Evolutionary conservation across 2,888 invertebrate species (phyloP).

Genomic region (Choreutis nemorana): DNA sequence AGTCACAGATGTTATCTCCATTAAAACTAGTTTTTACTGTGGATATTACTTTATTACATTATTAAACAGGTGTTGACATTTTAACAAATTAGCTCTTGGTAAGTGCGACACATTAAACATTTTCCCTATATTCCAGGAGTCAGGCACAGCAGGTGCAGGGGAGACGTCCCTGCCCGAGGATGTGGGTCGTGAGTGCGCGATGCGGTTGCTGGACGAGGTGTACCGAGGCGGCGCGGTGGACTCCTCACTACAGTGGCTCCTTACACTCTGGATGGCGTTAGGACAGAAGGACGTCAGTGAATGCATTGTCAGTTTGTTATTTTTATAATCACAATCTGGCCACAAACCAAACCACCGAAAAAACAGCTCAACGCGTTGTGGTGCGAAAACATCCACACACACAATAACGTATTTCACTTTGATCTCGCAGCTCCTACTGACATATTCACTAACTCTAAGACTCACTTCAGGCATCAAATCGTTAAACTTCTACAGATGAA

Average conservation of each 20-base stretch:
- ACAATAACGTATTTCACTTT: too few species aligned
- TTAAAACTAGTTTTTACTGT: too few species aligned
- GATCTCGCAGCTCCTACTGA: background rate
- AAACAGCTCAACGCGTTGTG: background rate
- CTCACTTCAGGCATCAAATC: too few species aligned
- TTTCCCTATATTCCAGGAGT: conserved; percentile 53
- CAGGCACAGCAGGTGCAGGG: conserved; percentile 43
- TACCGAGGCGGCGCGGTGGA: conserved; percentile 92
- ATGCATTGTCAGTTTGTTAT: conserved; percentile 45
- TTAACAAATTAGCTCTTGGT: too few species aligned
- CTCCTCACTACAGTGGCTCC: conserved; percentile 85
- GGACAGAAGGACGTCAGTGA: conserved; percentile 95
- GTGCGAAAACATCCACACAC: too few species aligned
- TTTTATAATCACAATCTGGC: too few species aligned
- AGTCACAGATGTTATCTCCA: too few species aligned
- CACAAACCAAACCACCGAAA: too few species aligned
- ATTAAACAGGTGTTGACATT: too few species aligned
- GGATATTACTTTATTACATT: too few species aligned
- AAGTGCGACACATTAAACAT: too few species aligned
- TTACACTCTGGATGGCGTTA: conserved; percentile 92
- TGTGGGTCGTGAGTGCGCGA: conserved; percentile 83
- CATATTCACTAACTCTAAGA: background rate
- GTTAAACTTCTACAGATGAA: too few species aligned
- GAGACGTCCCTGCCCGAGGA: conserved; percentile 88
- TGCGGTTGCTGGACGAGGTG: conserved; percentile 87